phyloP scores from a whole-genome alignment of 2,888 invertebrate genomes.

The Tachina grossa region DNA sequence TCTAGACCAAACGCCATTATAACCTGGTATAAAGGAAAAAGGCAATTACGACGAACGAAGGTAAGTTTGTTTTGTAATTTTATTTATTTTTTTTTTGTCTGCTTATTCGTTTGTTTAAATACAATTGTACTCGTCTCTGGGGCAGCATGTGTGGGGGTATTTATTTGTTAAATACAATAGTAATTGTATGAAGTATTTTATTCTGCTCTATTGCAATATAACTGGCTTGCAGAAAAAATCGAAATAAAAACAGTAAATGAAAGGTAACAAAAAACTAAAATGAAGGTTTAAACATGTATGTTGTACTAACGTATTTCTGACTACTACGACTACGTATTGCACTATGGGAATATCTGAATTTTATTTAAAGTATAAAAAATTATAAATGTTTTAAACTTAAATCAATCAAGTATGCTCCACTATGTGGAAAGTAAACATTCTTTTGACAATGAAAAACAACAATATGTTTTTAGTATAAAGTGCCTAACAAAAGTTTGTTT shows the following conservation, averaged over 20 bases:
- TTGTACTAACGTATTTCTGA: conserved; percentile 5
- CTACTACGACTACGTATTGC: background rate
- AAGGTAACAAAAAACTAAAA: background rate
- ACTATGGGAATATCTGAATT: conserved; percentile 1
- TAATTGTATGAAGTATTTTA: background rate
- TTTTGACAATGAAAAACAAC: too few species aligned
- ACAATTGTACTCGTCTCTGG: conserved; percentile 21
- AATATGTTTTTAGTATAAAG: too few species aligned
- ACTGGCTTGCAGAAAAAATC: background rate
- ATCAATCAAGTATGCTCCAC: too few species aligned
- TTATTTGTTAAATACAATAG: conserved; percentile 1
- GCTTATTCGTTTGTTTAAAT: conserved; percentile 1
- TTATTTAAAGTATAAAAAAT: too few species aligned
- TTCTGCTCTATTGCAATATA: conserved; percentile 19
- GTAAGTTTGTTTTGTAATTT: conserved; percentile 83
- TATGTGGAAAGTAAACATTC: too few species aligned
- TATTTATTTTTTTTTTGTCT: background rate
- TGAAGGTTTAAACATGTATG: conserved; percentile 17
- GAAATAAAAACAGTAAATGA: background rate
- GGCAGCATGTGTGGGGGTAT: conserved; percentile 8
- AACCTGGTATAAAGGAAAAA: conserved; percentile 94
- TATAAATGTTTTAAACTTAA: too few species aligned
- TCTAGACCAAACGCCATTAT: conserved; percentile 93
- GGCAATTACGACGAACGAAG: conserved; percentile 91
- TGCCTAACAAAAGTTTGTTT: too few species aligned